Conservation (phyloP, 53 echinoderm and acorn worm species). For the Zoroaster sp. region DNA sequence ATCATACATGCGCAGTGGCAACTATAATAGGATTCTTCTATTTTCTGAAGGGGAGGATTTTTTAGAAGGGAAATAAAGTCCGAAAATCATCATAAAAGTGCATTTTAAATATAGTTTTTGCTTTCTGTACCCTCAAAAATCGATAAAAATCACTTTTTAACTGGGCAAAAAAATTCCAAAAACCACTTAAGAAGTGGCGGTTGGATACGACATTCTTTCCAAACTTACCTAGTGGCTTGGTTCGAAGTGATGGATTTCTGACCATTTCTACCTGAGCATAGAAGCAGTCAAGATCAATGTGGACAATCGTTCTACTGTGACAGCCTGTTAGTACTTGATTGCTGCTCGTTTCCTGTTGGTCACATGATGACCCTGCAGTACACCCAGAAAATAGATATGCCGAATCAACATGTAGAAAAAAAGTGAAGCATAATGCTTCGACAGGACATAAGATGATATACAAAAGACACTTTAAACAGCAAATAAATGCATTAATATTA, state of each 20-base stretch:
- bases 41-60: too few species aligned
- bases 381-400: not conserved
- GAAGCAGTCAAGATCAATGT: constrained; percentile 71
- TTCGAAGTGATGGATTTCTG: constrained; percentile 58
- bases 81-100: too few species aligned
- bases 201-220: too few species aligned
- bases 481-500: too few species aligned
- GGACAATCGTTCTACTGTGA: constrained; percentile 60
- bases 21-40: too few species aligned
- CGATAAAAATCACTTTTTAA: too few species aligned
- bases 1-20: too few species aligned
- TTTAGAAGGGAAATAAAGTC: too few species aligned
- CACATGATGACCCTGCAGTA: not conserved
- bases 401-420: not conserved
- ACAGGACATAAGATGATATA: too few species aligned
- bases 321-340: not conserved
- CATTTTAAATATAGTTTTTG: too few species aligned
- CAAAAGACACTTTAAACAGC: too few species aligned
- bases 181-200: not conserved
- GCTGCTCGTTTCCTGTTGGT: not conserved
- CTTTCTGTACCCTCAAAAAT: too few species aligned
- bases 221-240: constrained; percentile 66
- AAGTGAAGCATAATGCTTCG: not conserved
- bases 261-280: constrained; percentile 79
- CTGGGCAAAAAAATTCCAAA: not conserved